These are phyloP conservation scores for Urosaurus nigricauda DNA, from an alignment of 2,797 vertebrate genomes.

Conservation along the genomic window DNA sequence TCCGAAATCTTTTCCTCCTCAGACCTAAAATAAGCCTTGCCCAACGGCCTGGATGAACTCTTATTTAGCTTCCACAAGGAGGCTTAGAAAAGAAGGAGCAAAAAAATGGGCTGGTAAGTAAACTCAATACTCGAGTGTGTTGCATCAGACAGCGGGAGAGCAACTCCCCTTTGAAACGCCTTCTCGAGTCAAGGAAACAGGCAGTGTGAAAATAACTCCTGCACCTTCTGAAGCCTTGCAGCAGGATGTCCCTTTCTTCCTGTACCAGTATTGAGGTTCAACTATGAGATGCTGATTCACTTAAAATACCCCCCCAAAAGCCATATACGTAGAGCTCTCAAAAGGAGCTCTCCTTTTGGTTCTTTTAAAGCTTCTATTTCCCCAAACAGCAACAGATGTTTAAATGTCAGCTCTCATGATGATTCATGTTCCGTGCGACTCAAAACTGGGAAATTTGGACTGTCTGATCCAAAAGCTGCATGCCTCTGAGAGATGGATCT, in stretches of 20 bases:
- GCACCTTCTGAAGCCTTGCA: not conserved
- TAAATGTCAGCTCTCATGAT: not conserved
- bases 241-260: not conserved
- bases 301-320: no score
- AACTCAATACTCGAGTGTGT: constrained; percentile 34
- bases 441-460: not conserved
- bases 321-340: not conserved
- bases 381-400: not conserved
- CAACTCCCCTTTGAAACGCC: not conserved
- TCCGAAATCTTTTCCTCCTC: not conserved
- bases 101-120: not conserved
- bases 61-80: no score
- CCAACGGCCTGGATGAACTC: not conserved
- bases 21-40: not conserved
- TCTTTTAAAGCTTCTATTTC: not conserved
- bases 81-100: not conserved
- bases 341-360: no score
- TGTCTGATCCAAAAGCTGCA: not conserved
- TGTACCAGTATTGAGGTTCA: not conserved
- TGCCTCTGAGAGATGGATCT: not conserved
- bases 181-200: not conserved
- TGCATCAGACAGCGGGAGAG: constrained; percentile 50
- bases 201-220: not conserved
- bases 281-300: not conserved
- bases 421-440: not conserved